These are phyloP conservation scores for Phenacoccus solenopsis DNA, from an alignment of 1,140 invertebrate species.

Conservation along the genomic window DNA sequence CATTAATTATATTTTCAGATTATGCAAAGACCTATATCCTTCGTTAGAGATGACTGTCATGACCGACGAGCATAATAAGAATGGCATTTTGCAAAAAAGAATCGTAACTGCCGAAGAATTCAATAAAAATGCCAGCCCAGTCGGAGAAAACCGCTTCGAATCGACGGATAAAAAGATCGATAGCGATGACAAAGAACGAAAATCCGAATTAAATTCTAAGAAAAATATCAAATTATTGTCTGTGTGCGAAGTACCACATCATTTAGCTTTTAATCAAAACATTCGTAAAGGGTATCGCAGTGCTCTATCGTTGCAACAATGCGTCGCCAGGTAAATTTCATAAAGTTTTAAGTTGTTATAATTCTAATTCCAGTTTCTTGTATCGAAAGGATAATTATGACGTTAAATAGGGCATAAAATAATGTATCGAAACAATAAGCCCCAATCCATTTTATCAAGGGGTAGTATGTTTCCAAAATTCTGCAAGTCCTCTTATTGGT, in stretches of 20 bases:
- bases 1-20: background rate
- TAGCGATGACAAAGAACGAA: background rate
- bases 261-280: conserved; percentile 12
- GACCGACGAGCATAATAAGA: background rate
- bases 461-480: too few species aligned
- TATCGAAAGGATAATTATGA: too few species aligned
- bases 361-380: too few species aligned
- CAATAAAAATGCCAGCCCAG: background rate
- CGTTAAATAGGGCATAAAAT: too few species aligned
- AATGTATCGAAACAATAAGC: too few species aligned
- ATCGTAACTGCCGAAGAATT: background rate
- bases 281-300: background rate
- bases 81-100: background rate
- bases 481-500: too few species aligned
- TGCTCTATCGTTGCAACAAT: background rate
- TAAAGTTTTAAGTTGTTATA: too few species aligned
- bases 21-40: background rate
- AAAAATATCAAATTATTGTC: background rate
- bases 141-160: background rate
- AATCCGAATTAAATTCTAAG: background rate
- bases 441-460: too few species aligned
- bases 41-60: conserved; percentile 1
- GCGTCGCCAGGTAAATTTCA: background rate
- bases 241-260: background rate
- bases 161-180: background rate